Evolutionary conservation across 2,888 invertebrate genomes (phyloP).

Genomic region (Heterodera filipjevi): DNA sequence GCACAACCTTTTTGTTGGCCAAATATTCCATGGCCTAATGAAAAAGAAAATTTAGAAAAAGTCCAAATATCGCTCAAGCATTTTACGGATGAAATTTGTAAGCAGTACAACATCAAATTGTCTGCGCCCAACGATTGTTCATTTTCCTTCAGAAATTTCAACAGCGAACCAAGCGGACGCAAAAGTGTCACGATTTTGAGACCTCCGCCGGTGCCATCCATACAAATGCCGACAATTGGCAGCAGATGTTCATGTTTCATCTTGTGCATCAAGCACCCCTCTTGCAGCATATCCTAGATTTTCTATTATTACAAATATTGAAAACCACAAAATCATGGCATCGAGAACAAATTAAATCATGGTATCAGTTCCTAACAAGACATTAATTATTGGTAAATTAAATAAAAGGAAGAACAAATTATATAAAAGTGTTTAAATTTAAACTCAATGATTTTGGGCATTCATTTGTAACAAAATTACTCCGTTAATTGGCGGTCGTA

Average conservation of each 20-base stretch:
- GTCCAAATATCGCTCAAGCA: too few relatives aligned
- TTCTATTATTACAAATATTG: too few relatives aligned
- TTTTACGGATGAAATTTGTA: conserved; percentile 82
- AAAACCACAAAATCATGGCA: too few relatives aligned
- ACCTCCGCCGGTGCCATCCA: conserved; percentile 52
- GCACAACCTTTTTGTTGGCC: conserved; percentile 89
- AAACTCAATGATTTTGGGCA: too few relatives aligned
- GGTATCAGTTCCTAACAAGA: too few relatives aligned
- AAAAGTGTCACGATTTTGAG: conserved; percentile 79
- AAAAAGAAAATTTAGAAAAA: conserved; percentile 13
- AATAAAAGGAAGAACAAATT: too few relatives aligned
- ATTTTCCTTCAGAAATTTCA: conserved; percentile 90
- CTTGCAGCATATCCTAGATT: conserved; percentile 55
- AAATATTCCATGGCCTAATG: conserved; percentile 84
- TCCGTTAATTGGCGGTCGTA: too few relatives aligned
- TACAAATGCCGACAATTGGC: conserved; percentile 60
- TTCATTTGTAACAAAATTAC: too few relatives aligned
- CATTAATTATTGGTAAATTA: too few relatives aligned
- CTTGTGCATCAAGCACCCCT: conserved; percentile 58
- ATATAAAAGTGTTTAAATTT: too few relatives aligned
- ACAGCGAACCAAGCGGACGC: conserved; percentile 92
- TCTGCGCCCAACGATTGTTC: conserved; percentile 91
- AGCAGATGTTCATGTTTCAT: conserved; percentile 56
- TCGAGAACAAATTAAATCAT: too few relatives aligned
- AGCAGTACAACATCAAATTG: conserved; percentile 85